phyloP scores from a whole-genome alignment of 2,888 invertebrate species.

The Epinotia brunnichana region DNA sequence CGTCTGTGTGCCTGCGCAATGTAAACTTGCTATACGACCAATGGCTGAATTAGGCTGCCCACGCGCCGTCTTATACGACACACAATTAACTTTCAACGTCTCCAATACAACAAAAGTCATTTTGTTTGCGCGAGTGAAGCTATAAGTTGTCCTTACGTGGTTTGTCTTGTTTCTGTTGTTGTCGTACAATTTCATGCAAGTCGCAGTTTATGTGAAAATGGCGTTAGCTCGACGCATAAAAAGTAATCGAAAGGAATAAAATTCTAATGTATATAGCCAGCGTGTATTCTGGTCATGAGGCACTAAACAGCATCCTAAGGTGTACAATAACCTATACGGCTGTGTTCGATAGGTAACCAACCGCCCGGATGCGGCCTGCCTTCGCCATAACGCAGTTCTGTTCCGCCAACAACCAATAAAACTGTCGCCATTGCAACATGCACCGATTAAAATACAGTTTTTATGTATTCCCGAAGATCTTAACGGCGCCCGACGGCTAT shows the following conservation, averaged over 20 bases:
- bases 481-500: constrained; percentile 62
- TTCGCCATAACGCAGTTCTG: constrained; percentile 56
- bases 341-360: neutral
- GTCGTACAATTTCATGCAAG: constrained; percentile 22
- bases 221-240: constrained; percentile 33
- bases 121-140: constrained; percentile 23
- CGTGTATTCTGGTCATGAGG: constrained; percentile 24
- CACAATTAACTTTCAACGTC: constrained; percentile 18
- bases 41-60: constrained; percentile 29
- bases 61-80: constrained; percentile 19
- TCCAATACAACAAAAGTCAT: constrained; percentile 18
- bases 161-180: neutral
- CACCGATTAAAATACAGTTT: constrained; percentile 60
- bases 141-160: constrained; percentile 19
- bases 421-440: constrained; percentile 69
- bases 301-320: constrained; percentile 19
- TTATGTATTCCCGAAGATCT: constrained; percentile 60
- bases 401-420: constrained; percentile 68
- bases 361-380: constrained; percentile 45
- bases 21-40: constrained; percentile 50
- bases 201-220: constrained; percentile 30
- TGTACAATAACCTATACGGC: constrained; percentile 20
- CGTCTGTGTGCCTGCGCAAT: constrained; percentile 50
- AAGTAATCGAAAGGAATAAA: constrained; percentile 41
- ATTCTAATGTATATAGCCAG: constrained; percentile 26